Evolutionary conservation across 2,113 vertebrate species (phyloP).

Genomic region (Pteronura brasiliensis): DNA sequence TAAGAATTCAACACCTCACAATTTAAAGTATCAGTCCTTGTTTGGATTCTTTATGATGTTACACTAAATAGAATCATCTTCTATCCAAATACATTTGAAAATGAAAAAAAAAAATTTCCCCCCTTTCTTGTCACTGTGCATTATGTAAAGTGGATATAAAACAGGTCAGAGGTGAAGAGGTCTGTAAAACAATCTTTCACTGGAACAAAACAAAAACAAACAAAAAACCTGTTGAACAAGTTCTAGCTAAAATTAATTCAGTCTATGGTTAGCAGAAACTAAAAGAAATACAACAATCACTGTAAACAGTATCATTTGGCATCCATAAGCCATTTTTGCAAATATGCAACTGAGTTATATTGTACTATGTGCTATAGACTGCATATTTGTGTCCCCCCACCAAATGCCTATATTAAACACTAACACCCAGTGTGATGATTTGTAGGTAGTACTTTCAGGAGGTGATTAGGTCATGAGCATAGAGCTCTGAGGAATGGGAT

Average conservation of each 20-base stretch:
- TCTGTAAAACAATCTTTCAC: neutral
- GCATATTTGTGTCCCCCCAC: neutral
- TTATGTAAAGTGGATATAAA: neutral
- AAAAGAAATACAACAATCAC: neutral
- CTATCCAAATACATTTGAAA: neutral
- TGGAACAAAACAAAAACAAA: neutral
- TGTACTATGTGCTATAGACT: neutral
- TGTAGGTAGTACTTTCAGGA: neutral
- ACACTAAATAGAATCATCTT: neutral
- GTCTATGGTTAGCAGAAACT: neutral
- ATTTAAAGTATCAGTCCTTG: neutral
- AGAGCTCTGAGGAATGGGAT: neutral
- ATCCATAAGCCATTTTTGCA: neutral
- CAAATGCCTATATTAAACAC: neutral
- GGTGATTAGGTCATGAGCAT: neutral
- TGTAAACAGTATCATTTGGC: neutral
- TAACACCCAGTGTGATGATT: neutral
- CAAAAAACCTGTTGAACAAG: neutral
- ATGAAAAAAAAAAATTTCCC: neutral
- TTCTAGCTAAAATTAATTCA: neutral
- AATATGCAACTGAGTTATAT: neutral
- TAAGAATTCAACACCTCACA: neutral
- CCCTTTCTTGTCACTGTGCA: neutral
- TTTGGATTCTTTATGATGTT: neutral
- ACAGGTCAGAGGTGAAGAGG: neutral